Percentiles rank a stretch among this genome's conserved stretches.
These are phyloP conservation scores for Unio delphinus DNA, from an alignment of 2,888 invertebrate species.

Conservation along the genomic window DNA sequence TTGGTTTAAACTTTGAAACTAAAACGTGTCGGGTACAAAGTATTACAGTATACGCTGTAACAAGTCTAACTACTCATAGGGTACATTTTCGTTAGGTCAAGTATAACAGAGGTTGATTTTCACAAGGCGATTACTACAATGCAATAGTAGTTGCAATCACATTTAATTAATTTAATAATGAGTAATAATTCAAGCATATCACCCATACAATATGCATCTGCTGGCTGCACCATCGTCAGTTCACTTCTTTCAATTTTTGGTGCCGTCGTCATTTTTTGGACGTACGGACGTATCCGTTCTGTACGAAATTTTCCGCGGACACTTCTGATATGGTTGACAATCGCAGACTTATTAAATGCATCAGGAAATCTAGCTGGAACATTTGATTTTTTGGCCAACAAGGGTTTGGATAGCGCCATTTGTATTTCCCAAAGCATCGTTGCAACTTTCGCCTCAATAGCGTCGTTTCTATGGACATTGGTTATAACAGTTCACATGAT, in stretches of 20 bases:
- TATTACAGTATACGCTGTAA: too few species aligned
- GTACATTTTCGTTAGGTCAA: too few species aligned
- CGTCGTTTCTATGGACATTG: constrained; percentile 17
- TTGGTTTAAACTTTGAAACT: too few species aligned
- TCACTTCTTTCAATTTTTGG: constrained; percentile 13
- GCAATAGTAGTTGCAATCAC: too few species aligned
- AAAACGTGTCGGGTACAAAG: too few species aligned
- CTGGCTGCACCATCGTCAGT: constrained; percentile 3
- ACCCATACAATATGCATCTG: too few species aligned
- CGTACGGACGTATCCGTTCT: background rate
- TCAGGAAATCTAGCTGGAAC: constrained; percentile 12
- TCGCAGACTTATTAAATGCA: constrained; percentile 12
- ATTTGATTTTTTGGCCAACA: background rate
- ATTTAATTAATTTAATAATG: too few species aligned
- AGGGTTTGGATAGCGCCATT: background rate
- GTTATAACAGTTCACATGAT: constrained; percentile 15
- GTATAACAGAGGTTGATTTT: too few species aligned
- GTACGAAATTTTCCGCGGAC: constrained; percentile 6
- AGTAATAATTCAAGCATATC: too few species aligned
- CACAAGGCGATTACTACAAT: too few species aligned
- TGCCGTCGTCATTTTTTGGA: constrained; percentile 12
- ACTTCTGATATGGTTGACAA: constrained; percentile 13
- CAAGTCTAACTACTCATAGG: too few species aligned
- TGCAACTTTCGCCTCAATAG: constrained; percentile 12
- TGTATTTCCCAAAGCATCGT: constrained; percentile 17